Conservation (phyloP, 2,888 invertebrate genomes). For the Sicus ferrugineus region DNA sequence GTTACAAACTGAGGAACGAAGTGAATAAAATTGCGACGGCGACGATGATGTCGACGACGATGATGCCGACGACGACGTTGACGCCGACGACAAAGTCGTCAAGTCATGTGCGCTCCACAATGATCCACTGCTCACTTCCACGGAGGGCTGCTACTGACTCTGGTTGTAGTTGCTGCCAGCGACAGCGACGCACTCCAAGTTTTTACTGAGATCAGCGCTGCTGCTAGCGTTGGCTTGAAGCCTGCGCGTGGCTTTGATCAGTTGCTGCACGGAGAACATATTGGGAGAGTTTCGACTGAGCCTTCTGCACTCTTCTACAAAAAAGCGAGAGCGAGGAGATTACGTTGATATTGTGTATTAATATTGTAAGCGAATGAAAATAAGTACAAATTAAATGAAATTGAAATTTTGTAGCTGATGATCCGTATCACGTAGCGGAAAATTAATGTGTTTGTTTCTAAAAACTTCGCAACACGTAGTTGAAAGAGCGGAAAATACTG, state of each 20-base stretch:
- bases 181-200: slow-evolving; percentile 43
- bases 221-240: slow-evolving; percentile 42
- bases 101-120: slow-evolving; percentile 1
- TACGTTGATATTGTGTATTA: background rate
- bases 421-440: no score
- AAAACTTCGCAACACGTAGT: no score
- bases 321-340: background rate
- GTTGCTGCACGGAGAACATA: slow-evolving; percentile 58
- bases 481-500: no score
- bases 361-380: background rate
- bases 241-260: slow-evolving; percentile 52
- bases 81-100: no score
- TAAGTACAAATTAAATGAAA: background rate
- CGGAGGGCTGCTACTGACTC: background rate
- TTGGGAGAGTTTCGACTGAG: no score
- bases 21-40: no score
- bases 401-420: no score
- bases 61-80: slow-evolving; percentile 39
- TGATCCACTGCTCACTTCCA: slow-evolving; percentile 4
- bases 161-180: slow-evolving; percentile 33
- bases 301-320: background rate
- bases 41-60: slow-evolving; percentile 38
- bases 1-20: no score
- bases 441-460: no score
- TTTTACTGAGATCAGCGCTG: slow-evolving; percentile 48